These are phyloP conservation scores for Lucilia cuprina DNA, from an alignment of 1,140 invertebrate genomes.

Conservation along the genomic window DNA sequence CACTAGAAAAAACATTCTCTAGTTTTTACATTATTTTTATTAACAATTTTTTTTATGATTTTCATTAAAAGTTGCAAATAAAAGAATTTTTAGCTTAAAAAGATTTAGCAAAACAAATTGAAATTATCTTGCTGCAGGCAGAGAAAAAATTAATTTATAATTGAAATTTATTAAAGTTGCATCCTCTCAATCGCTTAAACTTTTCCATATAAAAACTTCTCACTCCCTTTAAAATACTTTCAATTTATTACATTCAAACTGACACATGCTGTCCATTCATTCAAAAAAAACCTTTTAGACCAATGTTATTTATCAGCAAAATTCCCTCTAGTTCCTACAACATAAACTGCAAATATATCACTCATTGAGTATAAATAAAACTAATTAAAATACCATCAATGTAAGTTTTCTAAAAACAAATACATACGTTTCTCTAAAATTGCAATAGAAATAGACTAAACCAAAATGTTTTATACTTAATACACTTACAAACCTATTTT, in stretches of 20 bases:
- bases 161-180: no score
- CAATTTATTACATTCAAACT: slow-evolving; percentile 17
- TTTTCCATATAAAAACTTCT: background rate
- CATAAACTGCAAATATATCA: background rate
- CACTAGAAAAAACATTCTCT: background rate
- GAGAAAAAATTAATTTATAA: no score
- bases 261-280: slow-evolving; percentile 12
- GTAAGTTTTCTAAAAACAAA: background rate
- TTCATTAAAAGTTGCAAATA: background rate
- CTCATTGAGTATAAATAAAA: background rate
- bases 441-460: background rate
- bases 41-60: background rate
- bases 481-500: slow-evolving; percentile 20
- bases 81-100: slow-evolving; percentile 12
- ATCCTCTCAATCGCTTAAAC: no score
- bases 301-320: background rate
- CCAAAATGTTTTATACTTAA: background rate
- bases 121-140: background rate
- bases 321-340: background rate
- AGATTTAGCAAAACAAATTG: background rate
- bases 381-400: slow-evolving; percentile 38
- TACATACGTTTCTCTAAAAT: background rate
- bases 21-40: background rate
- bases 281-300: background rate
- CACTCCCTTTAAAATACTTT: background rate